Evolutionary conservation across 2,888 invertebrate species (phyloP).

Genomic region (Crocallis elinguaria): DNA sequence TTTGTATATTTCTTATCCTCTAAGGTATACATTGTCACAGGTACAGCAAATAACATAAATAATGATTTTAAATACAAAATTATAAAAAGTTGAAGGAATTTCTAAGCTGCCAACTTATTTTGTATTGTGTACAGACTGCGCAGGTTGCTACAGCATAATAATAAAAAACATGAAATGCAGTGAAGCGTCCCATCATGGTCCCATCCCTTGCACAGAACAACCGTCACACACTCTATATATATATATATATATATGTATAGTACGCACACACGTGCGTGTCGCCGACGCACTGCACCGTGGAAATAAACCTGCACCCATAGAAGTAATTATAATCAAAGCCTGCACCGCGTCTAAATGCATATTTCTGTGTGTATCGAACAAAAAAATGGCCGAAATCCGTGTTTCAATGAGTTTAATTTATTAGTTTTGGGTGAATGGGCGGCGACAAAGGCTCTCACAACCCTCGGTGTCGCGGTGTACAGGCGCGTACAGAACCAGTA

Average conservation of each 20-base stretch:
- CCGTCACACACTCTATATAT: neutral
- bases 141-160: neutral
- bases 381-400: slow-evolving; percentile 20
- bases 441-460: slow-evolving; percentile 35
- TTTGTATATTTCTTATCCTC: no score
- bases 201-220: neutral
- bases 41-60: neutral
- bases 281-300: neutral
- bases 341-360: neutral
- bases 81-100: neutral
- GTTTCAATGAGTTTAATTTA: slow-evolving; percentile 12
- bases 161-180: neutral
- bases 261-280: neutral
- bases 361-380: neutral
- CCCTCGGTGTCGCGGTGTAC: neutral
- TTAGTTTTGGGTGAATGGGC: slow-evolving; percentile 20
- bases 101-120: neutral
- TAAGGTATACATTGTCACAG: no score
- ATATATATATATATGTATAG: no score
- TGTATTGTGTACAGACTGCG: neutral
- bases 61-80: neutral
- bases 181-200: neutral
- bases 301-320: slow-evolving; percentile 4
- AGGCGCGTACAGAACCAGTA: slow-evolving; percentile 26
- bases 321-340: no score